phyloP scores from a whole-genome alignment of 2,888 invertebrate species.

The Plutella xylostella region DNA sequence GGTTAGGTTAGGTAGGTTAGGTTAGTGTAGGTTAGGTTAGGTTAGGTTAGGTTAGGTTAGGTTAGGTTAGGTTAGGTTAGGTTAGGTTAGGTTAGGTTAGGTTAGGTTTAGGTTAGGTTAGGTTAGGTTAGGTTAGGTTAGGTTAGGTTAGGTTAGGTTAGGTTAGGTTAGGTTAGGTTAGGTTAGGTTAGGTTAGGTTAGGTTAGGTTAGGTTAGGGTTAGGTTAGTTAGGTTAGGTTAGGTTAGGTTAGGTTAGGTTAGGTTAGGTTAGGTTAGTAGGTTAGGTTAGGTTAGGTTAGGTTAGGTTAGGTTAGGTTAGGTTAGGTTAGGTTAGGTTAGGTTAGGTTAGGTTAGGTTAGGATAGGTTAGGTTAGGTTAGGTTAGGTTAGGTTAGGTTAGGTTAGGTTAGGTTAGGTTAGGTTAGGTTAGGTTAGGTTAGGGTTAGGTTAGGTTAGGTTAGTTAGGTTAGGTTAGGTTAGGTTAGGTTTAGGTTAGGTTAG shows the following conservation, averaged over 20 bases:
- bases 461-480: too few relatives aligned
- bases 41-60: constrained; percentile 12
- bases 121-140: constrained; percentile 6
- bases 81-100: constrained; percentile 10
- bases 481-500: too few relatives aligned
- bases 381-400: too few relatives aligned
- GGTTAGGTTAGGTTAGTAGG: constrained; percentile 9
- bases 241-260: constrained; percentile 12
- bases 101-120: constrained; percentile 8
- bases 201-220: too few relatives aligned
- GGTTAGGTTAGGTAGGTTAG: constrained; percentile 14
- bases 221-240: constrained; percentile 11
- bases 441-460: too few relatives aligned
- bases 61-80: constrained; percentile 10
- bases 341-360: too few relatives aligned
- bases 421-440: too few relatives aligned
- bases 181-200: constrained; percentile 11
- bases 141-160: constrained; percentile 9
- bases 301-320: too few relatives aligned
- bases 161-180: constrained; percentile 9
- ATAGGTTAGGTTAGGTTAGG: too few relatives aligned
- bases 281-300: constrained; percentile 12
- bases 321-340: too few relatives aligned
- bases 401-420: too few relatives aligned
- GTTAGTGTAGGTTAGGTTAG: constrained; percentile 11